Percentiles rank a stretch among this genome's conserved stretches.
Conservation (phyloP, 2,888 invertebrate genomes). For the Drosophila colorata region DNA sequence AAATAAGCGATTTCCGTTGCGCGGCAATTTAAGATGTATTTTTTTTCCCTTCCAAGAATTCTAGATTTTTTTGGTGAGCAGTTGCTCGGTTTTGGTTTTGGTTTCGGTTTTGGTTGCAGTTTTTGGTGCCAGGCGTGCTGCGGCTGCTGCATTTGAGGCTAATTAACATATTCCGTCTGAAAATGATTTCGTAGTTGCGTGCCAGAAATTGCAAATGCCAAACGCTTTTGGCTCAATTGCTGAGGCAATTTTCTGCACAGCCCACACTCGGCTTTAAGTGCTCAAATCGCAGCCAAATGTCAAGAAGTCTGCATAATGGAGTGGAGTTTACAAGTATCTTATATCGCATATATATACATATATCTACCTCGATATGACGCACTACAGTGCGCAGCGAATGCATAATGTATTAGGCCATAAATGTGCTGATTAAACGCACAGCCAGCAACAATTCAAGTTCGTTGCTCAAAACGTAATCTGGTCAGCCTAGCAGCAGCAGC, state of each 20-base stretch:
- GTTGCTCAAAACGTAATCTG: conserved; percentile 43
- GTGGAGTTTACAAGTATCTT: conserved; percentile 22
- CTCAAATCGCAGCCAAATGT: conserved; percentile 56
- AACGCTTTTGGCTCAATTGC: conserved; percentile 72
- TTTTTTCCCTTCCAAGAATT: conserved; percentile 53
- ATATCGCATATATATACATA: background rate
- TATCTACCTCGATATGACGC: conserved; percentile 14
- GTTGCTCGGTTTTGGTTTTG: conserved; percentile 19
- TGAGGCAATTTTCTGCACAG: conserved; percentile 55
- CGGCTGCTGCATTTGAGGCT: conserved; percentile 52
- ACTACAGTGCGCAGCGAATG: conserved; percentile 50
- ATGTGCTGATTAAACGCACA: conserved; percentile 62
- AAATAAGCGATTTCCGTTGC: conserved; percentile 77
- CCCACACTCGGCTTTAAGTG: conserved; percentile 37
- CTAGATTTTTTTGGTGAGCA: conserved; percentile 32
- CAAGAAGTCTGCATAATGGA: conserved; percentile 66
- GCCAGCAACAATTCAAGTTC: conserved; percentile 37
- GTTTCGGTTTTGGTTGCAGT: conserved; percentile 26
- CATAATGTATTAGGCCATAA: conserved; percentile 69
- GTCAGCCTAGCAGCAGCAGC: conserved; percentile 12
- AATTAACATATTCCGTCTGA: conserved; percentile 77
- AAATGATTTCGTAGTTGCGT: conserved; percentile 70
- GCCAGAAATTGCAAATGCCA: conserved; percentile 79
- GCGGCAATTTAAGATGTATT: conserved; percentile 55
- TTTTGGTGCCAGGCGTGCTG: conserved; percentile 1